A percentile compares a stretch with the other conserved stretches of the same genome.
Conservation (phyloP, 1,140 invertebrate genomes). For the Drosophila navojoa region DNA sequence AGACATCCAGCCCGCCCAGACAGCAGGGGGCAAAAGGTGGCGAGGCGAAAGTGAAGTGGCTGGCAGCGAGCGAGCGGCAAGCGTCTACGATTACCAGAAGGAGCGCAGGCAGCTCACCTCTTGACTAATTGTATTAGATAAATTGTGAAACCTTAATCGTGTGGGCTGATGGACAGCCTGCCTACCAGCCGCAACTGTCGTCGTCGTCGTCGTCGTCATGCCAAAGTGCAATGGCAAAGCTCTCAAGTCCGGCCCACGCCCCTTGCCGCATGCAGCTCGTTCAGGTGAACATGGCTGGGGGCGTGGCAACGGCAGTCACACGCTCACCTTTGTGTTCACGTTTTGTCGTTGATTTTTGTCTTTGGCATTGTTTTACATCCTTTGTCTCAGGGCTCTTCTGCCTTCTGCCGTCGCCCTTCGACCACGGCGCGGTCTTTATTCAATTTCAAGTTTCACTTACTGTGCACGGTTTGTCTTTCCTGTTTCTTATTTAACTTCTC, state of each 20-base stretch:
- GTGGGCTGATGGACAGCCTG: slow-evolving; percentile 50
- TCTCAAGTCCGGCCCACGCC: not conserved
- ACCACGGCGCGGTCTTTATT: slow-evolving; percentile 61
- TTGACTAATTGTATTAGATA: slow-evolving; percentile 82
- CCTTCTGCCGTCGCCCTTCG: slow-evolving; percentile 8
- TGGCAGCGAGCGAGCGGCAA: slow-evolving; percentile 48
- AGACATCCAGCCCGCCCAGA: not conserved
- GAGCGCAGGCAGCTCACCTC: slow-evolving; percentile 54
- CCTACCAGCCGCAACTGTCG: not conserved
- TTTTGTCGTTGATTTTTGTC: slow-evolving; percentile 25
- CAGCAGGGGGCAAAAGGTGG: not conserved
- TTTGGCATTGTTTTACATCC: slow-evolving; percentile 68
- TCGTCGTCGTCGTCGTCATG: slow-evolving; percentile 27
- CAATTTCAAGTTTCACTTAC: slow-evolving; percentile 80
- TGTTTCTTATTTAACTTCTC: slow-evolving; percentile 80
- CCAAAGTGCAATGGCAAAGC: slow-evolving; percentile 44
- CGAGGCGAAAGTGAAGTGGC: slow-evolving; percentile 28
- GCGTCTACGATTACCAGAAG: slow-evolving; percentile 71
- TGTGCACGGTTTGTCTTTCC: slow-evolving; percentile 73
- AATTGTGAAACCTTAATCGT: slow-evolving; percentile 80
- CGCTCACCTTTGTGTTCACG: slow-evolving; percentile 6
- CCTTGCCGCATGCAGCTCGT: slow-evolving; percentile 48
- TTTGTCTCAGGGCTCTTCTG: slow-evolving; percentile 53
- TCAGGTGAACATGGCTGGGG: not conserved
- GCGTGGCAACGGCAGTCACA: too few relatives aligned